A percentile compares a stretch with the other conserved stretches of the same genome.
Conservation (phyloP, 2,888 invertebrate genomes). For the Tinea semifulvella region DNA sequence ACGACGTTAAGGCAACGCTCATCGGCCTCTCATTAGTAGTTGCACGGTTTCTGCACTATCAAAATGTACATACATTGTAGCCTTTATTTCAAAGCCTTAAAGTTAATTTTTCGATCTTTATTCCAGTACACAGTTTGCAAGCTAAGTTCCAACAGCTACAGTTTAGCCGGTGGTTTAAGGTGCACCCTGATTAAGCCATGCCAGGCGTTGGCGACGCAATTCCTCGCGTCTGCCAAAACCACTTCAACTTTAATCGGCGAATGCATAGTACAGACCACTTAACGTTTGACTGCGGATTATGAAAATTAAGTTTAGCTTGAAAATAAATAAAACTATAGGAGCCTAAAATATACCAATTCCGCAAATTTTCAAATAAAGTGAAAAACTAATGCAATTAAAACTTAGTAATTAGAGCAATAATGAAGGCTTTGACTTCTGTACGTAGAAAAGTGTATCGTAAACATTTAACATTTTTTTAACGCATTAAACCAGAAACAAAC, state of each 20-base stretch:
- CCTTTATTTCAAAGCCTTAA: background rate
- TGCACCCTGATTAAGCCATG: slow-evolving; percentile 51
- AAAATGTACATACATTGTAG: background rate
- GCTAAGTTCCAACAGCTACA: slow-evolving; percentile 1
- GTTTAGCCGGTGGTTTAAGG: slow-evolving; percentile 24
- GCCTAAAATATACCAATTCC: no score
- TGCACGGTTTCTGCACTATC: slow-evolving; percentile 29
- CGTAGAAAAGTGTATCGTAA: no score
- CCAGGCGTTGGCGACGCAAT: slow-evolving; percentile 32
- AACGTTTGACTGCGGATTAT: background rate
- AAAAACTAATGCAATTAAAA: no score
- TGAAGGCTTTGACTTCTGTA: no score
- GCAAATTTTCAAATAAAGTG: no score
- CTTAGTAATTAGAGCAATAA: no score
- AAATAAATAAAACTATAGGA: background rate
- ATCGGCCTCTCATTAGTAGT: slow-evolving; percentile 50
- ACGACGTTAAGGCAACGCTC: slow-evolving; percentile 24
- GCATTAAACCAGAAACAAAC: no score
- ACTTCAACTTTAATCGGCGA: slow-evolving; percentile 31
- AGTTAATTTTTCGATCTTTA: background rate
- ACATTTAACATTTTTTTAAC: no score
- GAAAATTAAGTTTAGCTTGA: background rate
- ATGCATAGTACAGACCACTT: background rate
- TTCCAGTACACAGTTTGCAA: background rate
- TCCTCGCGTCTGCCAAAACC: slow-evolving; percentile 43